Evolutionary conservation across 2,888 invertebrate genomes (phyloP).

Genomic region (Drosophila mettleri): DNA sequence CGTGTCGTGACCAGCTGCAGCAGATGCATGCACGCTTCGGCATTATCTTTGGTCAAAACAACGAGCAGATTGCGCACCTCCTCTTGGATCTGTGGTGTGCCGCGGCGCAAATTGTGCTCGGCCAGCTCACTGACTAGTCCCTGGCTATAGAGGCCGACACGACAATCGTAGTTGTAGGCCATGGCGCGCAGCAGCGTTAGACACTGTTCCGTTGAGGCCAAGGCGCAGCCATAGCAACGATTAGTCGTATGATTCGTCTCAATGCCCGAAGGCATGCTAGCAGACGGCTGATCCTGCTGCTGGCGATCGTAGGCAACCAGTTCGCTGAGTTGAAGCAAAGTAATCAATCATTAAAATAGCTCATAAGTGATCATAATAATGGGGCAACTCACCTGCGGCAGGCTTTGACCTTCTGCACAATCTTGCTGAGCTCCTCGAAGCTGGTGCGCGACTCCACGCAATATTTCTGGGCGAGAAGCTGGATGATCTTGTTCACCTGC

Average conservation of each 20-base stretch:
- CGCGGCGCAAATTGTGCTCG: constrained; percentile 94
- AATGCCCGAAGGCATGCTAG: constrained; percentile 53
- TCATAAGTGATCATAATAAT: not conserved
- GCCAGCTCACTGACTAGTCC: constrained; percentile 95
- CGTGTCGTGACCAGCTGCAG: constrained; percentile 90
- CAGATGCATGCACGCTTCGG: constrained; percentile 89
- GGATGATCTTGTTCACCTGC: constrained; percentile 96
- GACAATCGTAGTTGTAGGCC: constrained; percentile 91
- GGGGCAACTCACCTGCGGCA: constrained; percentile 88
- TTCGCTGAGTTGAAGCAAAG: constrained; percentile 87
- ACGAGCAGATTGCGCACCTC: constrained; percentile 96
- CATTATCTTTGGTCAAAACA: constrained; percentile 94
- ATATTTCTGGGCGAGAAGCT: constrained; percentile 96
- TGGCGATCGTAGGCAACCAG: constrained; percentile 96
- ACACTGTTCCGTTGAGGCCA: constrained; percentile 97
- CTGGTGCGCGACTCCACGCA: constrained; percentile 97
- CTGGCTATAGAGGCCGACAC: constrained; percentile 91
- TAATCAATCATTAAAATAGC: not conserved
- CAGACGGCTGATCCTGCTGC: constrained; percentile 85
- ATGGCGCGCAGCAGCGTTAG: constrained; percentile 95
- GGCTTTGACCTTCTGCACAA: constrained; percentile 95
- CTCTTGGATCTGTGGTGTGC: constrained; percentile 93
- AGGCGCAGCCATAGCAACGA: constrained; percentile 94
- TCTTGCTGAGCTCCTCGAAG: constrained; percentile 97
- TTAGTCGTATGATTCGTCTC: constrained; percentile 85